Evolutionary conservation across 37 sponge, comb jelly and placozoan genomes (phyloP).

Genomic region (Geodia barretti): DNA sequence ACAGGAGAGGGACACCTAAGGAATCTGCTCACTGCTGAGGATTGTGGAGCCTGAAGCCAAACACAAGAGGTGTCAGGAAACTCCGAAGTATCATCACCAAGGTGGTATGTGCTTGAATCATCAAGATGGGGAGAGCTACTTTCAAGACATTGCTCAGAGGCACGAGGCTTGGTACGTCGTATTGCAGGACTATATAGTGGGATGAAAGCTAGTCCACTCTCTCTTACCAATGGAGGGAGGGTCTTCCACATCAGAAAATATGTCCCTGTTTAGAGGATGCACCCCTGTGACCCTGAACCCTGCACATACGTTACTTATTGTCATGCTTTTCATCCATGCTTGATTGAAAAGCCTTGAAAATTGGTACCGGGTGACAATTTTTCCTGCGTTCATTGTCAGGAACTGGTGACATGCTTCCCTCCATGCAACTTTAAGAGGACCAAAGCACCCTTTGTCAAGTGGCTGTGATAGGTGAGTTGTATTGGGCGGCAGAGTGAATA

Average conservation of each 20-base stretch:
- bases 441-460: constrained; percentile 42
- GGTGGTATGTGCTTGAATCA: no score
- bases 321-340: constrained; percentile 55
- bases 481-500: constrained; percentile 48
- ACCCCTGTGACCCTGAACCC: constrained; percentile 61
- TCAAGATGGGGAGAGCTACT: no score
- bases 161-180: not conserved
- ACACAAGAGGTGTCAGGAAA: no score
- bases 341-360: constrained; percentile 28
- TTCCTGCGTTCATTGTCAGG: constrained; percentile 32
- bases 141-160: no score
- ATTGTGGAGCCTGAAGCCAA: no score
- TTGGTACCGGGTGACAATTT: constrained; percentile 16
- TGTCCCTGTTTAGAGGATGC: constrained; percentile 24
- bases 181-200: not conserved
- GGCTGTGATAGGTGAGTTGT: constrained; percentile 58
- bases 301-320: constrained; percentile 31
- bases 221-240: not conserved
- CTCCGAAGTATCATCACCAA: no score
- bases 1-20: no score
- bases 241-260: no score
- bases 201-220: not conserved
- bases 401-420: constrained; percentile 36
- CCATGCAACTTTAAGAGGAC: constrained; percentile 29
- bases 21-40: no score